phyloP scores from a whole-genome alignment of 2,113 vertebrate species.

The Rhizomys pruinosus region DNA sequence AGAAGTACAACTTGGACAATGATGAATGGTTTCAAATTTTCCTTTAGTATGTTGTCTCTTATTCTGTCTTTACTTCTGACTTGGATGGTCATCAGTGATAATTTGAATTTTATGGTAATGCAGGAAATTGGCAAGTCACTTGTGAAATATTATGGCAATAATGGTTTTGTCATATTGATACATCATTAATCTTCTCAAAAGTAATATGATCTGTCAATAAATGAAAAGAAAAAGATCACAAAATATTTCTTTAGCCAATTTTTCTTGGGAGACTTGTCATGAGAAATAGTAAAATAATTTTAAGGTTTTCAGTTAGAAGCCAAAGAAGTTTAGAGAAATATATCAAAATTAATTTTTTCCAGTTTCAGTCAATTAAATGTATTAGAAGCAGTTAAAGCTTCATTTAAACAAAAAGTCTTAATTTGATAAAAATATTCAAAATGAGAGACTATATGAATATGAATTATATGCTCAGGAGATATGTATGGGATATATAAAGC shows the following conservation, averaged over 20 bases:
- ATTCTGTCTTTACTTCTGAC: constrained; percentile 69
- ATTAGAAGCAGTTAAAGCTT: constrained; percentile 18
- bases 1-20: constrained; percentile 62
- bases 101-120: constrained; percentile 84
- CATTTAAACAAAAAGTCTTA: constrained; percentile 58
- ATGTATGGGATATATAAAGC: neutral
- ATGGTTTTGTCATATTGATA: constrained; percentile 79
- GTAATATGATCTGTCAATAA: constrained; percentile 81
- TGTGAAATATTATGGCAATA: constrained; percentile 86
- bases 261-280: constrained; percentile 69
- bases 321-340: constrained; percentile 51
- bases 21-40: constrained; percentile 76
- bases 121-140: constrained; percentile 82
- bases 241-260: constrained; percentile 77
- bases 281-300: constrained; percentile 70
- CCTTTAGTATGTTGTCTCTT: constrained; percentile 59
- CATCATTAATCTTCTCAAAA: constrained; percentile 81
- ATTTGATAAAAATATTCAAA: constrained; percentile 41
- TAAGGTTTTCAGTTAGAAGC: constrained; percentile 39
- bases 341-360: constrained; percentile 19
- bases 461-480: constrained; percentile 8
- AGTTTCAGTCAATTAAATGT: neutral
- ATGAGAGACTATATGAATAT: constrained; percentile 1
- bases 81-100: constrained; percentile 74
- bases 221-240: constrained; percentile 77